Evolutionary conservation across 2,113 vertebrate genomes (phyloP), one percentile per base, ranked within the genome.

Genomic region (Gymnogyps californianus): DNA sequence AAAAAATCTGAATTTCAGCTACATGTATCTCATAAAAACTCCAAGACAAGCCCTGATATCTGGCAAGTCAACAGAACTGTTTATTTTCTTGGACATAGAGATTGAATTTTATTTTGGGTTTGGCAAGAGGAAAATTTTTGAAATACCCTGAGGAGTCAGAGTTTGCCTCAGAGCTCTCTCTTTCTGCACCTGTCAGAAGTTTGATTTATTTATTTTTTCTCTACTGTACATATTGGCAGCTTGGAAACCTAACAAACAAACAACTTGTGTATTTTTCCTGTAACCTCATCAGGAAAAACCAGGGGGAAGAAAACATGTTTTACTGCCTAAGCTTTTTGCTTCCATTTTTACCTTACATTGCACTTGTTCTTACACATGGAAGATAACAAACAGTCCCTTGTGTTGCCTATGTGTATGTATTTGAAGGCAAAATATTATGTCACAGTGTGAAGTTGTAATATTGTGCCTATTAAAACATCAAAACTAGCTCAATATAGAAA

Each of bases 131-230:
- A 97, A 90, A 94, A 52, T 20, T 96, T 94, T 88, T 83, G 0
- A 94, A 96, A 88, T 71, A 91, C 83, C 69, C 67, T 71, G 40
- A 57, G 71, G 90, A 96, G 72, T 40, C 62, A 85, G 69, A 88
- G 38, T 90, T 96, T 95, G 75, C 91, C 92, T 96, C 91, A 86
- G 95, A 96, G 78, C 71, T 85, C 70, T 93, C 47, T 95, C 79
- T 85, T 96, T 93, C 71, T 95, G 83, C 88, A 94, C 93, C 95
- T 96, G 93, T 96, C 95, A 97, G 86, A 97, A 97, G 71, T 89
- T 57, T 92, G 62, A 89, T 93, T 95, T 79, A 65, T 89, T 87
- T 83, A 13, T 84, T 75, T 81, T 91, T 80, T 87, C 80, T 89
- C 76, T 92, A 66, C 81, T 94, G 80, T 94, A 96, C 75, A 96